Evolutionary conservation across 2,797 vertebrate species (phyloP).

Genomic region (Lepilemur septentrionalis): DNA sequence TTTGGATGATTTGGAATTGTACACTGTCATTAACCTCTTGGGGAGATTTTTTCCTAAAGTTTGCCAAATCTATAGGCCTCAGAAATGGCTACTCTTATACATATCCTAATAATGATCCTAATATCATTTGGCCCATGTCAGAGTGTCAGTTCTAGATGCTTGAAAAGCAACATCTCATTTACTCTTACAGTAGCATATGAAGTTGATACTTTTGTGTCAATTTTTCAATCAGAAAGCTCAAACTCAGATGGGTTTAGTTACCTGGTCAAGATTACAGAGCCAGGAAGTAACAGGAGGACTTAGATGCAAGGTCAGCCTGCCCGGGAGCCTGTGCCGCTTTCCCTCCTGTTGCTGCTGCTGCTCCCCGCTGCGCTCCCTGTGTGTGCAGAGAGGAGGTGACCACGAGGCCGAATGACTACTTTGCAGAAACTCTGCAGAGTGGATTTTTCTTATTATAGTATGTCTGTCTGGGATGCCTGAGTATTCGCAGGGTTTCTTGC

Average conservation of each 20-base stretch:
- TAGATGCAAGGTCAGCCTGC: background rate
- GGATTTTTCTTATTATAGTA: background rate
- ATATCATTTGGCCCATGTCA: background rate
- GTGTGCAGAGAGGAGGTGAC: background rate
- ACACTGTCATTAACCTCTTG: background rate
- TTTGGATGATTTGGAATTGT: constrained; percentile 1
- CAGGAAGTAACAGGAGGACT: background rate
- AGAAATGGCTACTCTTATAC: background rate
- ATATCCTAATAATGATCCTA: background rate
- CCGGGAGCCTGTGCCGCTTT: background rate
- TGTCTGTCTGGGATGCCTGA: background rate
- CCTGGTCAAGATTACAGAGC: background rate
- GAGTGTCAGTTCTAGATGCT: background rate
- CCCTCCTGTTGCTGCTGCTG: background rate
- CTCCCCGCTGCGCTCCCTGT: background rate
- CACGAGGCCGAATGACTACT: background rate
- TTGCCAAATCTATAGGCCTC: background rate
- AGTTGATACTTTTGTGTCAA: background rate
- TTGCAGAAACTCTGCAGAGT: background rate
- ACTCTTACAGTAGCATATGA: background rate
- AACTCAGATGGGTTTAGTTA: background rate
- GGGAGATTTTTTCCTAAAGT: background rate
- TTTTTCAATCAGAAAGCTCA: background rate
- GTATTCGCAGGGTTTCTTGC: background rate
- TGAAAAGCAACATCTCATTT: background rate